These are phyloP conservation scores for Rhogogaster chlorosoma DNA, from an alignment of 2,888 invertebrate species.

Conservation along the genomic window DNA sequence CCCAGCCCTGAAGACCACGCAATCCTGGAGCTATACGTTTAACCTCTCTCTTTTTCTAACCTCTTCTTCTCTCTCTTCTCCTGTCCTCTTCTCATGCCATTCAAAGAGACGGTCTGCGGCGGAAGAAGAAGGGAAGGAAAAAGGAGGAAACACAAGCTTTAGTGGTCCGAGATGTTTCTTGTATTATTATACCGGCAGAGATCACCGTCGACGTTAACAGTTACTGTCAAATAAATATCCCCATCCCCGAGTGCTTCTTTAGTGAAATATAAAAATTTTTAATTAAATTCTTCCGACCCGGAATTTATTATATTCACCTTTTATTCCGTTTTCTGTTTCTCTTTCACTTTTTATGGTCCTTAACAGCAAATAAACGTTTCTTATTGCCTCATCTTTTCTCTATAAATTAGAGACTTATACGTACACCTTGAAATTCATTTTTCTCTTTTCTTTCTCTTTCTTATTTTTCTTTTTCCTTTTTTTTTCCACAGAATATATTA, in stretches of 20 bases:
- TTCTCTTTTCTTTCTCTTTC: background rate
- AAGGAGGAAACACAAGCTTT: background rate
- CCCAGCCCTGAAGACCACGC: background rate
- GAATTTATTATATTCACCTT: background rate
- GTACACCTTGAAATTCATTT: background rate
- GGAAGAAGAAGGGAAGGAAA: background rate
- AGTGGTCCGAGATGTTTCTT: slow-evolving; percentile 29
- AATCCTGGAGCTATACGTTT: slow-evolving; percentile 6
- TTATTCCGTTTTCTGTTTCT: background rate
- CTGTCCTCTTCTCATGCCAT: slow-evolving; percentile 21
- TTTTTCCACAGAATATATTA: background rate
- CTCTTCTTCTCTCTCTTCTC: background rate
- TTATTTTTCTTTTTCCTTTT: no score
- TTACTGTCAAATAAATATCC: slow-evolving; percentile 44
- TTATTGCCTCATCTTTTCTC: background rate
- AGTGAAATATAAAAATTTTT: background rate
- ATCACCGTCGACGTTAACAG: slow-evolving; percentile 26
- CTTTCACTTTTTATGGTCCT: background rate
- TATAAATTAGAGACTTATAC: background rate
- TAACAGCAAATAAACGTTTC: background rate
- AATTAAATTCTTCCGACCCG: background rate
- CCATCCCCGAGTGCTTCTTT: background rate
- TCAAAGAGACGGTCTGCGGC: background rate
- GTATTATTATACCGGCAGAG: slow-evolving; percentile 20
- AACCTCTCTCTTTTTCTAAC: slow-evolving; percentile 27